Conservation (phyloP, 2,797 vertebrate genomes). For the Anas georgica region DNA sequence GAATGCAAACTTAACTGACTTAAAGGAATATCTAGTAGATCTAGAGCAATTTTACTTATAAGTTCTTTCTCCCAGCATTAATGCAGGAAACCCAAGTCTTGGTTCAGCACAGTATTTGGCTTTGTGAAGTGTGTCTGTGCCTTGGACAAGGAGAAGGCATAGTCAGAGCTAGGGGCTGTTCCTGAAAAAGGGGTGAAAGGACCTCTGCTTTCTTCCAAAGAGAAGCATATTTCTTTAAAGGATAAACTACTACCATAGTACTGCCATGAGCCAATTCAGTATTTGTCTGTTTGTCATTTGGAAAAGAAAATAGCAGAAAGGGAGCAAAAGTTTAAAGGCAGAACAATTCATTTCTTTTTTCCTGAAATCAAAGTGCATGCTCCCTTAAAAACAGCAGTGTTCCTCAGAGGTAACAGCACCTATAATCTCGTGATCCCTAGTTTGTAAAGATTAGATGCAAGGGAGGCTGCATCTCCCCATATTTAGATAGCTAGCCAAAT, state of each 20-base stretch:
- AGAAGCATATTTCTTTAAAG: background rate
- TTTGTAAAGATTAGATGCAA: background rate
- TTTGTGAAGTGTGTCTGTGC: background rate
- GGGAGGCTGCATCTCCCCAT: background rate
- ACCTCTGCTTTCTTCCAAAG: background rate
- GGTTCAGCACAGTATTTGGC: fast-evolving
- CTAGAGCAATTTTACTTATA: background rate
- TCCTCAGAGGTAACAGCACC: background rate
- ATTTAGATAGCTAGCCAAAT: background rate
- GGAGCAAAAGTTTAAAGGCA: background rate
- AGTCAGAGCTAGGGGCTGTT: background rate
- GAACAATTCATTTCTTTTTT: background rate
- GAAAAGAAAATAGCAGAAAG: background rate
- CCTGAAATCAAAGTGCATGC: background rate
- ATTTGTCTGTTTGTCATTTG: background rate
- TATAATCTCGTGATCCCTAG: background rate
- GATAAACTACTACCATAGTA: background rate
- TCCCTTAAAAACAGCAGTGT: background rate
- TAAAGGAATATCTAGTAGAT: background rate
- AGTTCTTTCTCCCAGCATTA: background rate
- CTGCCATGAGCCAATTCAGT: background rate
- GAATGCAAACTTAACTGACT: background rate
- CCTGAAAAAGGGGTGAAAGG: background rate
- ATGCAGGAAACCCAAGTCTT: background rate
- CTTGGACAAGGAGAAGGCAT: background rate